These are phyloP conservation scores for Tetramorium alpestre DNA, from an alignment of 1,140 invertebrate species.

Conservation along the genomic window DNA sequence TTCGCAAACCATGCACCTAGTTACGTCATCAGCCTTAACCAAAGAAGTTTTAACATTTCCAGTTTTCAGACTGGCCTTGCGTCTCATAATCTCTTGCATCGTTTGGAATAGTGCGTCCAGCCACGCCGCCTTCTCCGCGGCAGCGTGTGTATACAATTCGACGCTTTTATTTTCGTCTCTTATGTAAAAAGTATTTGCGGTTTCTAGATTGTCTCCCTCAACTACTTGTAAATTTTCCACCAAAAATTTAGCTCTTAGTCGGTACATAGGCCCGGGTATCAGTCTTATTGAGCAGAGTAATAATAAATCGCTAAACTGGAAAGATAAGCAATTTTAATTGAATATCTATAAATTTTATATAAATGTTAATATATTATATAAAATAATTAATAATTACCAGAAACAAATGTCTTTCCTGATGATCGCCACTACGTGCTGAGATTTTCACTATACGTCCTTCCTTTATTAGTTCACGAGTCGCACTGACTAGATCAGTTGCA, in stretches of 20 bases:
- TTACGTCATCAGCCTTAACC: constrained; percentile 90
- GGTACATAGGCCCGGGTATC: constrained; percentile 87
- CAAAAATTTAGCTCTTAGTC: constrained; percentile 86
- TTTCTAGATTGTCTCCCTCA: constrained; percentile 88
- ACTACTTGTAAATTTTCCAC: constrained; percentile 88
- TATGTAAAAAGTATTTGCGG: constrained; percentile 89
- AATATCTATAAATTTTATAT: constrained; percentile 22
- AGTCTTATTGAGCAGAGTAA: constrained; percentile 86
- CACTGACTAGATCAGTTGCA: constrained; percentile 89
- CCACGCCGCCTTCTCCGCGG: constrained; percentile 89
- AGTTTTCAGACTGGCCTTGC: constrained; percentile 86
- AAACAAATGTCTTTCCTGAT: constrained; percentile 90
- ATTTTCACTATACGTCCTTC: constrained; percentile 90
- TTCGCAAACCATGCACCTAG: constrained; percentile 92
- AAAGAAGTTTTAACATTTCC: constrained; percentile 86
- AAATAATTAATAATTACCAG: constrained; percentile 85
- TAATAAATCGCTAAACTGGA: constrained; percentile 90
- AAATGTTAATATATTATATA: neutral
- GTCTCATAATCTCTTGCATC: constrained; percentile 87
- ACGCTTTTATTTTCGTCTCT: constrained; percentile 87
- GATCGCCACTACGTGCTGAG: constrained; percentile 88
- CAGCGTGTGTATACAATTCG: constrained; percentile 82
- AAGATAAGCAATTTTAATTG: constrained; percentile 66
- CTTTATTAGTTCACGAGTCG: constrained; percentile 89
- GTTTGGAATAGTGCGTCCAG: constrained; percentile 88